Evolutionary conservation across 1,140 invertebrate genomes (phyloP).

Genomic region (Cyrtorhinus lividipennis): DNA sequence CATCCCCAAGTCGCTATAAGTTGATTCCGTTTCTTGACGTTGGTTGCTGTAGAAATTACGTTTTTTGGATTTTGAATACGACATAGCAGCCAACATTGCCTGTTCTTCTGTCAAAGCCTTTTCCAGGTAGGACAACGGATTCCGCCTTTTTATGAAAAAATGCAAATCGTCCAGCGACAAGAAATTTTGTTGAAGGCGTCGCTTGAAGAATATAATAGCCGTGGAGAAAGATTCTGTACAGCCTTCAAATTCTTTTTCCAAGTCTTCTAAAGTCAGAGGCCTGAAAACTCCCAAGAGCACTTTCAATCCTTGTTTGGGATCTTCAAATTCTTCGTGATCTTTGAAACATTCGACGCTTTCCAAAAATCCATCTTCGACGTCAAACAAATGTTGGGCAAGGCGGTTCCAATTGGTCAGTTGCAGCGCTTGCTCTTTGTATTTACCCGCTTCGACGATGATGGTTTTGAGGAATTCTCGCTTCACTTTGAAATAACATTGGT

Average conservation of each 20-base stretch:
- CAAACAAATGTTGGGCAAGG: neutral
- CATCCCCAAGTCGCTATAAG: too few relatives aligned
- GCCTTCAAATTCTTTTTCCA: neutral
- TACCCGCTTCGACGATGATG: neutral
- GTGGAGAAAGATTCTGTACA: neutral
- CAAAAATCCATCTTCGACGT: slow-evolving; percentile 1
- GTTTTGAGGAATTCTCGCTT: neutral
- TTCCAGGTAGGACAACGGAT: neutral
- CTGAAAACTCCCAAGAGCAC: neutral
- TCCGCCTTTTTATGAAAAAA: neutral
- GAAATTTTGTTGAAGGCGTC: neutral
- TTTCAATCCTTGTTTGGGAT: neutral
- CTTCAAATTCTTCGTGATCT: slow-evolving; percentile 1
- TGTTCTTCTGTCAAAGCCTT: slow-evolving; percentile 21
- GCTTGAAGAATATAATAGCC: neutral
- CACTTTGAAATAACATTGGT: neutral
- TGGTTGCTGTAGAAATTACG: too few relatives aligned
- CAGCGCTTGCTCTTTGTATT: neutral
- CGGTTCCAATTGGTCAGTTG: neutral
- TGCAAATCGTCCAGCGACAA: neutral
- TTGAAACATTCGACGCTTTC: neutral
- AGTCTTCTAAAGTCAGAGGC: neutral
- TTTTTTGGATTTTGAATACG: too few relatives aligned
- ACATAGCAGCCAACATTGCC: neutral
- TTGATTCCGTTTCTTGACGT: too few relatives aligned